These are phyloP conservation scores for Sinohyriopsis cumingii DNA, from an alignment of 2,888 invertebrate genomes.

Conservation along the genomic window DNA sequence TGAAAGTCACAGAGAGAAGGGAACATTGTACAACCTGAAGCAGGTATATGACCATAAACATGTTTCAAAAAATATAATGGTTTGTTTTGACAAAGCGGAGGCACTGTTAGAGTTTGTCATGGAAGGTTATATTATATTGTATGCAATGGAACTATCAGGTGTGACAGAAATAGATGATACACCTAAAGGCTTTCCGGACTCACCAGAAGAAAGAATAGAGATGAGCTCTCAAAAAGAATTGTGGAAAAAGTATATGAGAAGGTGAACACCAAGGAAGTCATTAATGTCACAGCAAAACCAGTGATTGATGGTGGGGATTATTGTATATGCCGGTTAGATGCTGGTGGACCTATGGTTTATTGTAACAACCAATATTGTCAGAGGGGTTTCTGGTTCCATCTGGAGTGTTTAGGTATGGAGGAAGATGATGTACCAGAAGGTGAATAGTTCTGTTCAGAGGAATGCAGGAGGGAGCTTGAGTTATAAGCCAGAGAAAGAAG, in stretches of 20 bases:
- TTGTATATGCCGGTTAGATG: constrained; percentile 8
- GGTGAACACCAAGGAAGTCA: constrained; percentile 1
- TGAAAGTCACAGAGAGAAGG: constrained; percentile 16
- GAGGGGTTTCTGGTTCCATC: constrained; percentile 16
- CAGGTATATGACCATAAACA: constrained; percentile 12
- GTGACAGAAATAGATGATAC: constrained; percentile 4
- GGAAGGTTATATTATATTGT: constrained; percentile 4
- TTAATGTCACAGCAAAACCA: constrained; percentile 1
- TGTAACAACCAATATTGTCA: constrained; percentile 9
- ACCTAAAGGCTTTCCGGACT: not conserved
- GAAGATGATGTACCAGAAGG: constrained; percentile 14
- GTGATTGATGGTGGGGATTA: not conserved
- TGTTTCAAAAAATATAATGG: constrained; percentile 15
- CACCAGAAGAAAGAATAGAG: not conserved
- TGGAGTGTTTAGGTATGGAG: constrained; percentile 16
- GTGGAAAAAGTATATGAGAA: constrained; percentile 5
- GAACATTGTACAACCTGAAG: constrained; percentile 12
- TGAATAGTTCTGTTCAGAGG: constrained; percentile 14
- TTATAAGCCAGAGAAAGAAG: not conserved
- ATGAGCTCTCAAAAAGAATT: not conserved
- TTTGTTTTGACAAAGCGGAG: constrained; percentile 12
- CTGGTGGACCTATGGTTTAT: constrained; percentile 12
- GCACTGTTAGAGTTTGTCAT: constrained; percentile 12
- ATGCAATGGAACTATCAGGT: constrained; percentile 7
- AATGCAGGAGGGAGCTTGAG: constrained; percentile 1